Base-by-base conservation (phyloP, 2,113 vertebrate genomes). In the Lampris megalopsis region DNA sequence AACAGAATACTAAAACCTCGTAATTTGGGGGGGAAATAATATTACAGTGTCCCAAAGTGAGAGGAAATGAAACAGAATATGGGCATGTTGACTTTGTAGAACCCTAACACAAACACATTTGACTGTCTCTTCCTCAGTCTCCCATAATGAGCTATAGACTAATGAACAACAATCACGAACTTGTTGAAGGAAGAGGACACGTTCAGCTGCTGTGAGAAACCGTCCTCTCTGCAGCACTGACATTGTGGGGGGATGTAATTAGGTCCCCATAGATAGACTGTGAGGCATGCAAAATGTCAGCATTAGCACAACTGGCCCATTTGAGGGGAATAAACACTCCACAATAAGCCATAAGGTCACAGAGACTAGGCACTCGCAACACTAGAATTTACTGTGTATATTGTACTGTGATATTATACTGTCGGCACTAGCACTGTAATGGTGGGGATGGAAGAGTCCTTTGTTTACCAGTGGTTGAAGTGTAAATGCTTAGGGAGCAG, bases 241-340 rank as follows among this genome's bases (percentile, higher is more conserved):
- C 38, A 63, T 10, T 65, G 43, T 57, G 67, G 40, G 49, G n/a
- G 43, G 37, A 58, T 74, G 57, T 89, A 86, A 88, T 90, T 58
- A 83, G 77, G 73, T 86, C 76, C 75, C 83, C 66, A 61, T 36
- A 82, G 83, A 86, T 67, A 40, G 63, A 45, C 41, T 59, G 70
- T 82, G 53, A 37, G 47, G 57, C 54, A 61, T 71, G 50, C 57
- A 69, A 71, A 63, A 85, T 79, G 64, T 82, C 76, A 85, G 64
- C 72, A 75, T 77, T 71, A 74, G 65, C 45, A 45, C 35, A 59
- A 47, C 61, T 54, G 41, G 53, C 65, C 60, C 50, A 58, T 76
- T 75, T 64, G 61, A 75, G 65, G 38, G 47, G 66, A 70, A 74
- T 45, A 77, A 68, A 74, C 45, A 71, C 37, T 71, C 11, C 43